phyloP scores from a whole-genome alignment of 2,113 vertebrate species.

The Cebus imitator region DNA sequence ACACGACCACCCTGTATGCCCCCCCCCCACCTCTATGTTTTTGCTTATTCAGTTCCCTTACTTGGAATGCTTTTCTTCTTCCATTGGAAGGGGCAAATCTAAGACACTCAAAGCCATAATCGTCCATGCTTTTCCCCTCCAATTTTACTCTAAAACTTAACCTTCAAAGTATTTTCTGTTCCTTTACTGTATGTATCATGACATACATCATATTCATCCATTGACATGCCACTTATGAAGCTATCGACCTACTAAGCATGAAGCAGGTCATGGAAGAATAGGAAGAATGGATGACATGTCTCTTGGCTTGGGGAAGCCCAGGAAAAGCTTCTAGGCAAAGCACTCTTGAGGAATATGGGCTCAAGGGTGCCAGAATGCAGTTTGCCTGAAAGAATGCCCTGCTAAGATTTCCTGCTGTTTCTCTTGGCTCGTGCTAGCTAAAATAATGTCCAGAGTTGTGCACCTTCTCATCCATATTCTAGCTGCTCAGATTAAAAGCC shows the following conservation, averaged over 20 bases:
- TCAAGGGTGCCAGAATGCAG: background rate
- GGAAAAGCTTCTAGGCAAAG: background rate
- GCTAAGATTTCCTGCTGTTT: background rate
- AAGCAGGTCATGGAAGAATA: background rate
- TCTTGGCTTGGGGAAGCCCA: background rate
- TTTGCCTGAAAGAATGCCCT: background rate
- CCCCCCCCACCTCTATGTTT: background rate
- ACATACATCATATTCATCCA: background rate
- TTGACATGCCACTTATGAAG: background rate
- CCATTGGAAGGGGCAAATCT: background rate
- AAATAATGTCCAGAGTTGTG: background rate
- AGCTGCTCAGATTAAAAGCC: background rate
- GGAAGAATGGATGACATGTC: background rate
- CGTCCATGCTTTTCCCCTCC: background rate
- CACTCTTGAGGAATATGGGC: background rate
- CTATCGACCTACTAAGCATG: background rate
- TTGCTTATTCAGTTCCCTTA: background rate
- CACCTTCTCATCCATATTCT: background rate
- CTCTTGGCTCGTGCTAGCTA: background rate
- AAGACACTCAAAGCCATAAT: background rate
- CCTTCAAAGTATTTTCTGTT: background rate
- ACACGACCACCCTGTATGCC: rapidly evolving
- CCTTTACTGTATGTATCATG: background rate
- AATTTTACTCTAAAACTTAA: background rate
- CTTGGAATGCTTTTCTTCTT: background rate